Evolutionary conservation across 2,113 vertebrate genomes (phyloP).

Genomic region (Blennius ocellaris): DNA sequence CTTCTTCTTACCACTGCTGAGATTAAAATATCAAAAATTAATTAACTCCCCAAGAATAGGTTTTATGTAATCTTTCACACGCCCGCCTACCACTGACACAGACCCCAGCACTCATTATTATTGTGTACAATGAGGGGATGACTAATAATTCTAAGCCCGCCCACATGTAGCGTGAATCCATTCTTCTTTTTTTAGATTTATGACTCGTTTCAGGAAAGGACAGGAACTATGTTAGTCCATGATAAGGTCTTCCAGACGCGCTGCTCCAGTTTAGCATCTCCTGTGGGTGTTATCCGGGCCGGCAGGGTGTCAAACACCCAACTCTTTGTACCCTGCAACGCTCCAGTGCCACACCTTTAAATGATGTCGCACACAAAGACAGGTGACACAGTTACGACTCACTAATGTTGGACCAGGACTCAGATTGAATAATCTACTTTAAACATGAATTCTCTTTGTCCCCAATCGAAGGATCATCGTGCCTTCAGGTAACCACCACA

Average conservation of each 20-base stretch:
- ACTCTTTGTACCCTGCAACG: background rate
- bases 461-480: too few relatives aligned
- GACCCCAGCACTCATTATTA: background rate
- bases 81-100: too few relatives aligned
- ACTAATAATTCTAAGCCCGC: background rate
- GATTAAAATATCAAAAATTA: too few relatives aligned
- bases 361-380: background rate
- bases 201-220: background rate
- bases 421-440: background rate
- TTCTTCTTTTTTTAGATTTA: background rate
- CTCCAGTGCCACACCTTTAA: background rate
- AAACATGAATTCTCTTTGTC: too few relatives aligned
- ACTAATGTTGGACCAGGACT: background rate
- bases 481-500: too few relatives aligned
- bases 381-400: background rate
- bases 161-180: background rate
- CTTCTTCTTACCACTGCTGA: too few relatives aligned
- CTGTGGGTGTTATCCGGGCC: conserved; percentile 27
- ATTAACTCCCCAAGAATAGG: too few relatives aligned
- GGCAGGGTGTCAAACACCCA: background rate
- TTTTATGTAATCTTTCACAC: too few relatives aligned
- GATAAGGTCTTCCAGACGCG: conserved; percentile 21
- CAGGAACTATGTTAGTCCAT: background rate
- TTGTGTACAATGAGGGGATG: background rate
- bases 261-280: conserved; percentile 13